Evolutionary conservation across 1,140 invertebrate species (phyloP).

Genomic region (Samia ricini): DNA sequence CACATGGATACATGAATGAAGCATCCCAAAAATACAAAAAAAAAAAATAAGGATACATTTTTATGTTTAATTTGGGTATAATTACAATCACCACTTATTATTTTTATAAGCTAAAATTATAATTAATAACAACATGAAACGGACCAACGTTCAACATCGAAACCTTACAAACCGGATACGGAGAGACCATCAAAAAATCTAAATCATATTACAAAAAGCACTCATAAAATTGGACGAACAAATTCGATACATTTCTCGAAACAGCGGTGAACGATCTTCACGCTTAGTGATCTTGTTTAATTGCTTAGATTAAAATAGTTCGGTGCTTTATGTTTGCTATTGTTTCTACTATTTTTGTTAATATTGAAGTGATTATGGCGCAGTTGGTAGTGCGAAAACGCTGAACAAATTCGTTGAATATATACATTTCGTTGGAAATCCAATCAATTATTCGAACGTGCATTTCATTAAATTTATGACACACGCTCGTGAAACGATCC

Average conservation of each 20-base stretch:
- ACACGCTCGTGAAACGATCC: slow-evolving; percentile 22
- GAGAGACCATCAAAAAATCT: neutral
- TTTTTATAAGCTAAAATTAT: neutral
- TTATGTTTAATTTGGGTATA: too few relatives aligned
- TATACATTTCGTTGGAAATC: neutral
- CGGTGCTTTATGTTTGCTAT: neutral
- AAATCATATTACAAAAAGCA: neutral
- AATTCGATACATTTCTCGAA: neutral
- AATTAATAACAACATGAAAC: neutral
- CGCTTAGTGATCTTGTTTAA: neutral
- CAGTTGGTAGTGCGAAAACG: too few relatives aligned
- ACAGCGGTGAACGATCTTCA: neutral
- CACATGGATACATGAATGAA: too few relatives aligned
- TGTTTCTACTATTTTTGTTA: neutral
- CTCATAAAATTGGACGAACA: neutral
- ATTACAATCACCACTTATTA: too few relatives aligned
- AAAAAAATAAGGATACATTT: too few relatives aligned
- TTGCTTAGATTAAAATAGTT: neutral
- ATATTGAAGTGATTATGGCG: too few relatives aligned
- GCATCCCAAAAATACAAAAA: too few relatives aligned
- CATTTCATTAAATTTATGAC: slow-evolving; percentile 8
- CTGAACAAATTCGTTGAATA: neutral
- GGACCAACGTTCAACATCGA: neutral
- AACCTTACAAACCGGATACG: neutral
- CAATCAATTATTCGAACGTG: neutral